Base-by-base conservation (phyloP, 2,113 vertebrate genomes). In the Aptenodytes forsteri region DNA sequence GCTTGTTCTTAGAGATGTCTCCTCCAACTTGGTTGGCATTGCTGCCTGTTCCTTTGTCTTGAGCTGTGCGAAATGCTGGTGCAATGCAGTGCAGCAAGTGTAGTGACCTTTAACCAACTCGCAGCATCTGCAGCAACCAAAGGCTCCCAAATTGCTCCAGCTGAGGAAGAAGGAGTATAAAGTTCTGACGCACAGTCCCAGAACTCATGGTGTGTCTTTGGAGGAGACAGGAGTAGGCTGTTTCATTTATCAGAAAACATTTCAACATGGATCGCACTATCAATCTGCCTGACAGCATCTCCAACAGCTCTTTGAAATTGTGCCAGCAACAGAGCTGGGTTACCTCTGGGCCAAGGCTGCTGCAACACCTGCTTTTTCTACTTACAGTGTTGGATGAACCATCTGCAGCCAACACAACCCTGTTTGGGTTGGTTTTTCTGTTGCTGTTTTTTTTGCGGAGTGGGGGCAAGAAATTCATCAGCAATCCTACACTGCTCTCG, bases 171-270 rank as follows among this genome's bases (percentile, higher is more conserved):
- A 83, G 77, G 40, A 80, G 58, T 13, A 59, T 1, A 26, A 90
- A 86, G 95, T 56, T 89, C 46, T 82, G 84, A 81, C 0, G 8
- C 82, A 61, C 29, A 56, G 76, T 26, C 93, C 90, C 88, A 85
- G 87, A 83, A 91, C 89, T 95, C 95, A 32, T 20, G 87, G 94
- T 70, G 85, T 78, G 81, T 65, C 93, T 97, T 97, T 97, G 95
- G 97, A 98, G 90, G 95, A 97, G 96, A 94, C 97, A 70, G 21
- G 80, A 94, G 38, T 38, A 83, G 96, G 92, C 96, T n/a, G 90
- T 76, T 77, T 91, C 97, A 98, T 98, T 97, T 98, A 97, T 98
- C 98, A 98, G 97, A n/a, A 82, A 96, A 81, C 80, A 82, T 70
- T 93, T 95, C 96, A 93, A 78, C 23, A 16, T 30, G 83, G 95